Base-by-base conservation (phyloP, 1,140 invertebrate species). In the Megalonaias nervosa region DNA sequence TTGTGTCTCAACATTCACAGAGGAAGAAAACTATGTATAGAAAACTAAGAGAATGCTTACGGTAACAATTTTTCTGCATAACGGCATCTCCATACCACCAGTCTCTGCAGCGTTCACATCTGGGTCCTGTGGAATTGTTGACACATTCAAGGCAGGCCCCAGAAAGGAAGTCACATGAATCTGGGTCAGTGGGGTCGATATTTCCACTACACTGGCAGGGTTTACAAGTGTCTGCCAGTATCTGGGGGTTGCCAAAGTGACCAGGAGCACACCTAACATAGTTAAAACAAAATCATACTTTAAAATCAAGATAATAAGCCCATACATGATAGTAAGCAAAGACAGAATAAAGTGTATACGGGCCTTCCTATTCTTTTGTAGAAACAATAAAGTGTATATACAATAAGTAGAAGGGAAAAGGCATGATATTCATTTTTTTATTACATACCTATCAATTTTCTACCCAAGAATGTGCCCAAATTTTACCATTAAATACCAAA, bases 121-220 rank as follows among this genome's bases (percentile, higher is more conserved):
- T 93, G 60, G 94, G 93, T 13, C 98, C 98, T 70, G 95, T 96
- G 0, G 98, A 98, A 86, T 99, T 95, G 88, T 96, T 95, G 15
- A 99, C 91, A 92, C 99, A 99, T 84, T 95, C 94, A 0, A 96
- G 90, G 91, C 99, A 99, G 85, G 96, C 93, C 31, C 99, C 99
- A 48, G 96, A 97, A 71, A 93, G 93, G 11, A 94, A 92, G 91
- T 99, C 95, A 90, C 99, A 99, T 69, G 87, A 89, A 57, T 96
- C 96, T 3, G 94, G 93, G 78, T 94, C 93, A 15, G 93, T 93
- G 16, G 95, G 87, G 89, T 99, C 97, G n/a, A 97, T 96, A 87
- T 99, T 99, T 80, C 95, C 95, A 90, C 94, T 99, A 88, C 99
- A 99, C 31, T 97, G 93, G 89, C 99, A 99, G 67, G 94, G 92